Base-by-base conservation (phyloP, 2,888 invertebrate species). In the Fragum fragum region DNA sequence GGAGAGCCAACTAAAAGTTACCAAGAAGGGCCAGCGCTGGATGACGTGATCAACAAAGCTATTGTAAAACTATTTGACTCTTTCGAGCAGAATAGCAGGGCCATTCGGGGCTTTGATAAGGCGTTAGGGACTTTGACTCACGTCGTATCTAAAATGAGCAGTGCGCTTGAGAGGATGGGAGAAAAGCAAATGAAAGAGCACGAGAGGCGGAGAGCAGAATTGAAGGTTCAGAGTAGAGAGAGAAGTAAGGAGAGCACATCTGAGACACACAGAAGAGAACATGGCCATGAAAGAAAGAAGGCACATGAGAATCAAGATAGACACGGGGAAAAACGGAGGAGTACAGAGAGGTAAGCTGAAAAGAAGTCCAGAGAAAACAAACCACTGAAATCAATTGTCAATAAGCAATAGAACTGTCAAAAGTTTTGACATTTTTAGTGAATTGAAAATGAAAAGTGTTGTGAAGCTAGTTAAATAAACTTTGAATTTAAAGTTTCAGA, bases 61-160 rank as follows among this genome's bases (percentile, higher is more conserved):
- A n/a, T 66, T 29, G 36, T 18, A 36, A 29, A 66, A 32, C 18
- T 66, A 36, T 11, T 21, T 29, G 36, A 66, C 7, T 29, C 66
- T 14, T 66, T 66, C 28, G 66, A 66, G 23, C 29, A 66, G 36
- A 66, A 66, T 28, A 66, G 66, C n/a, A 29, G 66, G 36, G 66
- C 66, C 11, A n/a, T 66, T 7, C 29, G 66, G 36, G 29, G 66
- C 9, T 6, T 66, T 11, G 66, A 66, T 36, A 66, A 66, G 36
- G 32, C 66, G 7, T 36, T 66, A 18, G 66, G 66, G 7, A 29
- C 29, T 6, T n/a, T 66, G 32, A 66, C 36, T 2, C 32, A 66
- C 16, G 66, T 66, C 21, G 36, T 66, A 36, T 18, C 66, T 6
- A 66, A 36, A 21, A 66, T 66, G 66, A 36, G 36, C 16, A 29